A percentile compares a stretch with the other conserved stretches of the same genome.
These are phyloP conservation scores for Dinothrombium tinctorium DNA, from an alignment of 1,140 invertebrate species.

Conservation along the genomic window DNA sequence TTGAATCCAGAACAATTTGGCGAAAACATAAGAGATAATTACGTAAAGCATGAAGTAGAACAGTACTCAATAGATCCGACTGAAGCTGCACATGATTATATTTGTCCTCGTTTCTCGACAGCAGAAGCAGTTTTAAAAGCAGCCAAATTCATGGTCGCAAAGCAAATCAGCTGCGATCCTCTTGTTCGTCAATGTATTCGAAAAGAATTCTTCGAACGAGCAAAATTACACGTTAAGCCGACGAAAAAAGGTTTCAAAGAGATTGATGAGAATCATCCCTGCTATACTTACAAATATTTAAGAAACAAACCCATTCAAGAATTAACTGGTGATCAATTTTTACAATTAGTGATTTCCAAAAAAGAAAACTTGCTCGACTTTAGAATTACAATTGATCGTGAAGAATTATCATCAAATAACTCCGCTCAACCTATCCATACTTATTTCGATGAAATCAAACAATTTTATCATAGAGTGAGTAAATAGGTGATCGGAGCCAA, in stretches of 20 bases:
- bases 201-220: constrained; percentile 71
- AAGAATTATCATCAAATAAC: constrained; percentile 44
- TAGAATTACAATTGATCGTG: constrained; percentile 22
- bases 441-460: constrained; percentile 75
- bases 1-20: constrained; percentile 86
- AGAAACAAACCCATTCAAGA: constrained; percentile 82
- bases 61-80: constrained; percentile 55
- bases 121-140: constrained; percentile 60
- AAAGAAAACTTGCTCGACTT: constrained; percentile 15
- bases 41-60: constrained; percentile 87
- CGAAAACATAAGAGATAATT: constrained; percentile 87
- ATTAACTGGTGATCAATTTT: constrained; percentile 65
- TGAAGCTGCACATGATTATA: constrained; percentile 43
- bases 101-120: constrained; percentile 27
- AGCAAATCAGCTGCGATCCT: constrained; percentile 75
- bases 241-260: constrained; percentile 78
- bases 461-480: constrained; percentile 51
- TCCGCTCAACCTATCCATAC: constrained; percentile 28
- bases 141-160: constrained; percentile 76
- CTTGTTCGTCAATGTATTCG: constrained; percentile 57
- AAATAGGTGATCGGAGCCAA: no score
- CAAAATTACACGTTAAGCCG: constrained; percentile 51
- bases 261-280: constrained; percentile 75
- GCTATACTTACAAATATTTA: constrained; percentile 67
- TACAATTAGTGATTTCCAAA: constrained; percentile 40